Evolutionary conservation across 53 echinoderm and acorn worm genomes (phyloP), one percentile per base, ranked within the genome.

Genomic region (Paracentrotus lividus): DNA sequence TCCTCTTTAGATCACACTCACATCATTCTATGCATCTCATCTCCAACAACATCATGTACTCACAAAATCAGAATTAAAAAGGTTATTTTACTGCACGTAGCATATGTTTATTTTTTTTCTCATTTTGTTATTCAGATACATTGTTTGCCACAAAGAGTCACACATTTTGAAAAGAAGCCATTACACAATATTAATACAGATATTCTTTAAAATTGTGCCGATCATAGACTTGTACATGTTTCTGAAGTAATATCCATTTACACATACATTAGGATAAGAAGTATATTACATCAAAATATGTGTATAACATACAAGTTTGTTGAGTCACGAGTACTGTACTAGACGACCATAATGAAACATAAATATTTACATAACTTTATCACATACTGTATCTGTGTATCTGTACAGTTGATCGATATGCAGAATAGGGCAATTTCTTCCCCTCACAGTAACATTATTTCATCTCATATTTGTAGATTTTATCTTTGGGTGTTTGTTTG

Each of bases 241-340:
- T n/a, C 44, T 81, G 47, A 81, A 45, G 81, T 81, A 87, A 14
- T 53, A 87, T 57, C 36, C 55, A 54, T 21, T n/a, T 16, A 64
- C 42, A 64, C 64, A 89, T 89, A 60, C 57, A 55, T 14, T 64
- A 61, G 40, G 44, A 64, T 47, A 72, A 90, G 90, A 90, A 90
- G 72, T 90, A 90, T 90, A 90, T 90, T 90, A 68, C 90, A 90
- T 69, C 90, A 90, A 90, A 90, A 72, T 90, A 89, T 89, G 89
- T 89, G 89, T 61, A 64, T 47, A n/a, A 90, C 49, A 90, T 53
- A 90, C 42, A 42, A 61, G 36, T 65, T 40, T 90, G n/a, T 72
- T 32, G 69, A 49, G 72, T 47, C 89, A 90, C 90, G 52, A 90
- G 90, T 90, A 90, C 90, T 90, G 90, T 69, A 72, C 90, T 90